A percentile compares a stretch with the other conserved stretches of the same genome.
Evolutionary conservation across 1,140 invertebrate genomes (phyloP).

Genomic region (Neodiprion pinetum): DNA sequence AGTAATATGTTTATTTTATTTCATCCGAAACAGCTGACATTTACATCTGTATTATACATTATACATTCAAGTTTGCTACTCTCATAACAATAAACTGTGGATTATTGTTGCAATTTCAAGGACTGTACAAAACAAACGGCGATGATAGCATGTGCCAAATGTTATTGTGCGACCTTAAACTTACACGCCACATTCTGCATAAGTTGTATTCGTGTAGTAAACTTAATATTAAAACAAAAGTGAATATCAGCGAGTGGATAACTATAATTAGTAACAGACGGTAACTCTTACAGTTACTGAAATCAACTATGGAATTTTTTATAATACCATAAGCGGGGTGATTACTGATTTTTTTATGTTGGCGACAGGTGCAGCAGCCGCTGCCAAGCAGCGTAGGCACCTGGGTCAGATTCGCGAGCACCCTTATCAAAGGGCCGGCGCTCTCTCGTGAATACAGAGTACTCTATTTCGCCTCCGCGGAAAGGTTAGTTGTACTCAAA

Average conservation of each 20-base stretch:
- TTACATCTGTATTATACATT: too few species aligned
- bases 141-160: too few species aligned
- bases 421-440: constrained; percentile 91
- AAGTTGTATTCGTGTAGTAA: not conserved
- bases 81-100: too few species aligned
- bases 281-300: constrained; percentile 1
- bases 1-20: too few species aligned
- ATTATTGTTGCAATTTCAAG: too few species aligned
- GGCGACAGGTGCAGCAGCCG: constrained; percentile 74
- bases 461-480: constrained; percentile 47
- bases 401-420: constrained; percentile 87
- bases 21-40: too few species aligned
- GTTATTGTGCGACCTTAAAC: too few species aligned
- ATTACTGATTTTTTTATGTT: constrained; percentile 56
- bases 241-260: not conserved
- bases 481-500: constrained; percentile 59
- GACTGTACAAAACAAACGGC: too few species aligned
- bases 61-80: too few species aligned
- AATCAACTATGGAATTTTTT: constrained; percentile 8
- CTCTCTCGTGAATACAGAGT: constrained; percentile 71
- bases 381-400: constrained; percentile 77
- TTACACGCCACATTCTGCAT: not conserved
- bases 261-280: constrained; percentile 32
- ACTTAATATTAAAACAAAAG: not conserved
- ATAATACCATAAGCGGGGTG: constrained; percentile 19